Evolutionary conservation across 2,797 vertebrate genomes (phyloP).

Genomic region (Coranthus polyacanthus): DNA sequence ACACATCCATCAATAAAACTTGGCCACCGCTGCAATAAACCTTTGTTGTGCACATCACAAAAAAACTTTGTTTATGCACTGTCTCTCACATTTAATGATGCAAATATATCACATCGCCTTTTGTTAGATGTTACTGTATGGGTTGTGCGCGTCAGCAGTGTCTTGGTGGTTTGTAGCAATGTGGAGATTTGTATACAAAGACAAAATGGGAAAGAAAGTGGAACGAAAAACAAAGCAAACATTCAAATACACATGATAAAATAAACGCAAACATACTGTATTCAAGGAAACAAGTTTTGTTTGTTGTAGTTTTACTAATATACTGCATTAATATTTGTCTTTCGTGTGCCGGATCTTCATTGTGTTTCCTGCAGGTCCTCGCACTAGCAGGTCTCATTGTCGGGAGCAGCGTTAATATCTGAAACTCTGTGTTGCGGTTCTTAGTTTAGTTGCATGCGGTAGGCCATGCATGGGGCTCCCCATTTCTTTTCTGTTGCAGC

Average conservation of each 20-base stretch:
- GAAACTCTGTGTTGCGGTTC: slow-evolving; percentile 19
- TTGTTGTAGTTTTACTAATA: no score
- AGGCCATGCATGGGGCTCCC: slow-evolving; percentile 49
- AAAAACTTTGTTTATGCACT: slow-evolving; percentile 3
- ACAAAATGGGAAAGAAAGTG: no score
- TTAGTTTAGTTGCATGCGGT: slow-evolving; percentile 34
- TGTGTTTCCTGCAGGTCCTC: no score
- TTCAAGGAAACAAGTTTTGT: no score
- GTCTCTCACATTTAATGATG: slow-evolving; percentile 18
- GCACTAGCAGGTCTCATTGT: not conserved
- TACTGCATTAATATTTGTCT: no score
- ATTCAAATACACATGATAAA: no score
- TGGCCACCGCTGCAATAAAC: slow-evolving; percentile 22
- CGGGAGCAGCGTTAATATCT: slow-evolving; percentile 51
- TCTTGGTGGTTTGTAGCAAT: not conserved
- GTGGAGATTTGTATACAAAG: no score
- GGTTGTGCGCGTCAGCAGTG: not conserved
- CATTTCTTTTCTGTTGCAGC: slow-evolving; percentile 55
- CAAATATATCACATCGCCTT: slow-evolving; percentile 2
- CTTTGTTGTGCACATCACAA: slow-evolving; percentile 22
- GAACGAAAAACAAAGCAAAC: no score
- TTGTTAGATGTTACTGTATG: not conserved
- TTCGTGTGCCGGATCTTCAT: no score
- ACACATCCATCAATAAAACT: slow-evolving; percentile 61
- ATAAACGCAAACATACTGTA: no score